Conservation (phyloP, 1,140 invertebrate species). For the Elymnias hypermnestra region DNA sequence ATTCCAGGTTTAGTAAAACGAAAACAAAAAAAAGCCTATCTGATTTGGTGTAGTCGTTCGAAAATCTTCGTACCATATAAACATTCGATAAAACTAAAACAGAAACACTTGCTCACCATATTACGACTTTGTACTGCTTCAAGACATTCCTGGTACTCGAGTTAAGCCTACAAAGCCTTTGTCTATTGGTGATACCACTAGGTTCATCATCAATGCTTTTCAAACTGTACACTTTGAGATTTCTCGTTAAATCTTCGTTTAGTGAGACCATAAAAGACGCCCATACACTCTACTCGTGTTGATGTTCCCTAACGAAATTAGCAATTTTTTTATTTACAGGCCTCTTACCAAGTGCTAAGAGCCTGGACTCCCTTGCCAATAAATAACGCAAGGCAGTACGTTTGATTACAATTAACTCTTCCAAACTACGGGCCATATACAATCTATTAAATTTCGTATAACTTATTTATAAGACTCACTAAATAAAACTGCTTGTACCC, state of each 20-base stretch:
- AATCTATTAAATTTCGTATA: no score
- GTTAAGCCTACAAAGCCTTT: neutral
- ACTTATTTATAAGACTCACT: no score
- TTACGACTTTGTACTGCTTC: slow-evolving; percentile 23
- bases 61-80: no score
- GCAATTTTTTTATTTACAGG: slow-evolving; percentile 57
- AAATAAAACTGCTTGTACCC: no score
- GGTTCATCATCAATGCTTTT: neutral
- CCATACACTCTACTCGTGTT: slow-evolving; percentile 35
- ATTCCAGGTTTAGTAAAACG: no score
- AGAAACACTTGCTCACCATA: slow-evolving; percentile 24
- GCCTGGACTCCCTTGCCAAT: slow-evolving; percentile 41
- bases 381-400: slow-evolving; percentile 44
- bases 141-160: slow-evolving; percentile 6
- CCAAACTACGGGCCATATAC: slow-evolving; percentile 57
- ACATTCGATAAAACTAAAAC: no score
- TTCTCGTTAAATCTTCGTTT: slow-evolving; percentile 52
- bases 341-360: slow-evolving; percentile 45
- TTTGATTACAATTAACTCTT: slow-evolving; percentile 52
- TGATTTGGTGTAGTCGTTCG: no score
- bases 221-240: slow-evolving; percentile 22
- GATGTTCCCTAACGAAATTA: slow-evolving; percentile 39
- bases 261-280: slow-evolving; percentile 34
- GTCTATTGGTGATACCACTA: neutral
- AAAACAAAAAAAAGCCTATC: no score